Base-by-base conservation (phyloP, 2,113 vertebrate species). In the Rhabdomys dilectus region DNA sequence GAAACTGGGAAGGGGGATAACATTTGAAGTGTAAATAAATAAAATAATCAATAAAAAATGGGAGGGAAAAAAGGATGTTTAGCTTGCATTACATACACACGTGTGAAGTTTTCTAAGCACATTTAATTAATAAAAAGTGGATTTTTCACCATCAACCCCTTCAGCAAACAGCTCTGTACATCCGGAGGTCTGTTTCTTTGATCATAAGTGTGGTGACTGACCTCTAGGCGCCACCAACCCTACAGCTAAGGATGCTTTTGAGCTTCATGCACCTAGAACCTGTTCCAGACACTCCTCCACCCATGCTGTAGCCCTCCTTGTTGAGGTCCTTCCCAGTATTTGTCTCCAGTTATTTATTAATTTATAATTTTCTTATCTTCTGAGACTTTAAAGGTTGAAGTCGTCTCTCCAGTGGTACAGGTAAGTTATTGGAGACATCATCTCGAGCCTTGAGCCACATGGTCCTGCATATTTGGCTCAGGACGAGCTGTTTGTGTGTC, bases 281-380 rank as follows among this genome's bases (percentile, higher is more conserved):
- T 16, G 5, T 7, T 2, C 12, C 21, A 48, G n/a, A 81, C 31
- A 60, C 70, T 11, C 11, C 16, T 16, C 29, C 53, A 34, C 7
- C 31, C 5, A 11, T 13, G 5, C 48, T 13, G 26, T 29, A 15
- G 16, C 21, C 2, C 15, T 15, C 19, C 36, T 53, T 2, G 0
- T 19, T 21, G 21, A 19, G 6, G 9, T 3, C 51, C 36, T 24
- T 53, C 5, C 10, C 31, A 45, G 29, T 60, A 5, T 8, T 80
- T 39, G 15, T 24, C 45, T 36, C 58, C 26, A 29, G 36, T 10
- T 21, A 24, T 7, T 10, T 21, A 34, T 7, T 39, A 42, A 51
- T 81, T 70, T 66, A 42, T 56, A 31, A 58, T 7, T 48, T 68
- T 26, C 26, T 42, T 70, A n/a, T 48, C 64, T 60, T n/a, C 34